A percentile compares a stretch with the other conserved stretches of the same genome.
phyloP scores from a whole-genome alignment of 2,888 invertebrate species.

The Drosophila yooni region DNA sequence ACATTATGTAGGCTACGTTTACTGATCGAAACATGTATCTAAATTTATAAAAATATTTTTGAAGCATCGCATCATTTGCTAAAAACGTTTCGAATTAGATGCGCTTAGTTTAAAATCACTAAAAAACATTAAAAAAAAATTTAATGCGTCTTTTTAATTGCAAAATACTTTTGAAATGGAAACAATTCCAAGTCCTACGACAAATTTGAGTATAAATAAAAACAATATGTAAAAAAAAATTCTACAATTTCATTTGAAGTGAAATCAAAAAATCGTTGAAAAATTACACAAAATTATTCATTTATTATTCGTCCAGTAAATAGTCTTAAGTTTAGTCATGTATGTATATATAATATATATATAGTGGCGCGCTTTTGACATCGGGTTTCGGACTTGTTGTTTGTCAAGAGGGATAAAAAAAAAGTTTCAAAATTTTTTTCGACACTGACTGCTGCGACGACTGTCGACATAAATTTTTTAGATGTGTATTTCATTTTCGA shows the following conservation, averaged over 20 bases:
- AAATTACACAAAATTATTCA: constrained; percentile 58
- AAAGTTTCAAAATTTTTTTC: constrained; percentile 28
- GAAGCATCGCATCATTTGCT: constrained; percentile 53
- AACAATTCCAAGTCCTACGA: neutral
- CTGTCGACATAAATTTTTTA: constrained; percentile 55
- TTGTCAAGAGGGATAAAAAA: constrained; percentile 46
- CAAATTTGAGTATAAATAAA: constrained; percentile 1
- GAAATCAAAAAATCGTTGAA: constrained; percentile 60
- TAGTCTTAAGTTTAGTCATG: constrained; percentile 20
- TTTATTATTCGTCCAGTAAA: constrained; percentile 58
- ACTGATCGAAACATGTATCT: constrained; percentile 11
- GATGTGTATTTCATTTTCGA: constrained; percentile 24
- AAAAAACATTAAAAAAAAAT: neutral
- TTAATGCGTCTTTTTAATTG: constrained; percentile 28
- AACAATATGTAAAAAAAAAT: constrained; percentile 19
- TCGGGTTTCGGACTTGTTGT: constrained; percentile 57
- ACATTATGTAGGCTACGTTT: constrained; percentile 1
- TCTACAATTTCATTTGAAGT: constrained; percentile 12
- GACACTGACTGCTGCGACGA: constrained; percentile 33
- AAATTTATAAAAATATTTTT: constrained; percentile 17
- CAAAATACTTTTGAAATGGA: constrained; percentile 15
- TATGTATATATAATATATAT: constrained; percentile 27
- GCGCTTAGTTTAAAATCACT: constrained; percentile 53
- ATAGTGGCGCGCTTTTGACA: constrained; percentile 70
- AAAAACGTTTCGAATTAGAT: constrained; percentile 57